Evolutionary conservation across 2,797 vertebrate genomes (phyloP), one percentile per base, ranked within the genome.

Genomic region (Phylloscopus collybita): DNA sequence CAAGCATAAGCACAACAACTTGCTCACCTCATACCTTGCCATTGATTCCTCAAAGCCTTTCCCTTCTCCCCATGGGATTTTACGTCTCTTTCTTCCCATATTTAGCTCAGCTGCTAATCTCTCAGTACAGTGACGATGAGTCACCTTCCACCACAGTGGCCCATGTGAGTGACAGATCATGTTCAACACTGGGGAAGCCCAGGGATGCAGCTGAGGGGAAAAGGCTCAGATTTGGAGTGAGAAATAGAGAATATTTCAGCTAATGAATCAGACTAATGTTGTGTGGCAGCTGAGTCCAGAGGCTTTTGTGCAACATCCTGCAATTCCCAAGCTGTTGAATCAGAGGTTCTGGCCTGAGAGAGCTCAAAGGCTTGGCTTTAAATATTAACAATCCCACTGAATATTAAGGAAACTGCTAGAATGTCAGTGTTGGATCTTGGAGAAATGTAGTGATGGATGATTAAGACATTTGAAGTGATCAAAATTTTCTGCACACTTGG

Each of bases 301-400:
- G 84, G 82, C 88, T 87, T 92, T 95, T 90, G 8, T 70, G 86
- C 67, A 94, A 80, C 86, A 88, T 90, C 86, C 87, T 94, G 73
- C 38, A 59, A 60, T 90, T 80, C 65, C 54, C 96, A 95, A 91
- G 60, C 82, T 96, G 87, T 91, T 96, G 59, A 93, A 93, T 96
- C 78, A 91, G 81, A 92, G 81, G 80, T 85, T 94, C 82, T 93
- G 82, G 88, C 64, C 86, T 89, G 74, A 94, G 85, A 88, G 57
- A 92, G 66, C 76, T 87, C 86, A 90, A 94, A 97, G 97, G 81
- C 87, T 86, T 22, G 90, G 73, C 80, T 96, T 97, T 97, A 96
- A 95, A 91, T 92, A 95, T 97, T 96, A 96, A 94, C 30, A 90
- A 69, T 72, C 87, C 70, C 78, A 86, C 51, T 93, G 78, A 67